Evolutionary conservation across 2,113 vertebrate species (phyloP).

Genomic region (Syngnathus scovelli): DNA sequence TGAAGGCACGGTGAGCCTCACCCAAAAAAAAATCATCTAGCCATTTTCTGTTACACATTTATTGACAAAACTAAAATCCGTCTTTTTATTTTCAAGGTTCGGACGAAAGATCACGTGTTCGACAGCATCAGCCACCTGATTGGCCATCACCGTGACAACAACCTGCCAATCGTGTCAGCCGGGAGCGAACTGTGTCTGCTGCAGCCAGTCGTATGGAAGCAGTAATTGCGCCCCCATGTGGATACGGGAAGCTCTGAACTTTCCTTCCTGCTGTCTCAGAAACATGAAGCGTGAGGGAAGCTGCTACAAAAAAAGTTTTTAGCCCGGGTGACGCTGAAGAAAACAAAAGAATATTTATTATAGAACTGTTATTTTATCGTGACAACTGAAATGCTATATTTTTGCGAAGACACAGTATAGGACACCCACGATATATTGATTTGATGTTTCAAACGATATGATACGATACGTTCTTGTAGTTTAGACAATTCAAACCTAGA

Average conservation of each 20-base stretch:
- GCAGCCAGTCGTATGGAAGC: conserved; percentile 84
- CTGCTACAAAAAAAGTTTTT: conserved; percentile 16
- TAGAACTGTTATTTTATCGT: conserved; percentile 81
- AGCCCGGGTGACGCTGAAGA: not conserved
- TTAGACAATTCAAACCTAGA: conserved; percentile 70
- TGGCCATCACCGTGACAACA: conserved; percentile 91
- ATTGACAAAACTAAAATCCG: not conserved
- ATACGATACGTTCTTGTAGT: conserved; percentile 70
- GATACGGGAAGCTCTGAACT: conserved; percentile 36
- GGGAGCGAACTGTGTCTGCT: conserved; percentile 95
- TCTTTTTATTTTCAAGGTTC: conserved; percentile 72
- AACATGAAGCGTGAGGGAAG: conserved; percentile 55
- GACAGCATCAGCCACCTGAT: conserved; percentile 97
- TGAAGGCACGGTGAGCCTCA: conserved; percentile 82
- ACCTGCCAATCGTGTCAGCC: conserved; percentile 90
- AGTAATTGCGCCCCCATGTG: conserved; percentile 64
- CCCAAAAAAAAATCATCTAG: no score
- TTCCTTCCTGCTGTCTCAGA: conserved; percentile 44
- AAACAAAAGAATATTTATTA: conserved; percentile 56
- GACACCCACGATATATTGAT: conserved; percentile 76
- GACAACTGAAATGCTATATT: conserved; percentile 91
- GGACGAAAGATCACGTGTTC: conserved; percentile 94
- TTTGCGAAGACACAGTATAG: conserved; percentile 75
- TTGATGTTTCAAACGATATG: conserved; percentile 75
- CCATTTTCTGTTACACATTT: no score